A percentile compares a stretch with the other conserved stretches of the same genome.
These are phyloP conservation scores for Melanostigma gelatinosum DNA, from an alignment of 2,113 vertebrate species.

Conservation along the genomic window DNA sequence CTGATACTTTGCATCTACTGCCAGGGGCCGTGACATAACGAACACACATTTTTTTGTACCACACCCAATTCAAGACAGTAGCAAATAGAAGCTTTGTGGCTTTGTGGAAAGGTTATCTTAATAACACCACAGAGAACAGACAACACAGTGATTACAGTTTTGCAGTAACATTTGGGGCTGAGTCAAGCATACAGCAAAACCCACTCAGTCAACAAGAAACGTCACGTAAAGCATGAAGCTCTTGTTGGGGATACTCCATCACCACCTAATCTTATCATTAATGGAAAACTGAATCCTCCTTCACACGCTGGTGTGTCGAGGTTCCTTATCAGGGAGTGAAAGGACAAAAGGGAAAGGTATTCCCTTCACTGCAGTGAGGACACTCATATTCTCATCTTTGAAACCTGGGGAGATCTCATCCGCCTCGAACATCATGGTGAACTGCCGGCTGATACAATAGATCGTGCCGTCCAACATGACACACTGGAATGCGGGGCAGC, in stretches of 20 bases:
- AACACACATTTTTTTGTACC: conserved; percentile 53
- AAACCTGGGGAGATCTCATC: conserved; percentile 90
- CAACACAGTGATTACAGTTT: conserved; percentile 22
- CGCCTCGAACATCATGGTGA: conserved; percentile 86
- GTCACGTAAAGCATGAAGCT: conserved; percentile 26
- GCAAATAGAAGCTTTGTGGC: conserved; percentile 3
- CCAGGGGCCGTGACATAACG: conserved; percentile 42
- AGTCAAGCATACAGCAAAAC: conserved; percentile 5
- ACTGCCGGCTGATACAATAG: conserved; percentile 86
- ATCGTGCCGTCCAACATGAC: conserved; percentile 78
- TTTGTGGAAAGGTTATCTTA: conserved; percentile 14
- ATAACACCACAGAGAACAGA: conserved; percentile 26
- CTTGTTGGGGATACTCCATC: conserved; percentile 45
- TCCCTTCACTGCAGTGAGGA: conserved; percentile 84
- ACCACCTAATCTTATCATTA: conserved; percentile 53
- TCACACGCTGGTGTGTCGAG: conserved; percentile 83
- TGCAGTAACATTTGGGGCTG: conserved; percentile 19
- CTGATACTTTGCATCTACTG: conserved; percentile 69
- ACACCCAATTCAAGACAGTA: not conserved
- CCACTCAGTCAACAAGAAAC: conserved; percentile 40
- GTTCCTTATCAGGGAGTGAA: conserved; percentile 77
- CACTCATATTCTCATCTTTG: conserved; percentile 78
- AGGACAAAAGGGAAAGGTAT: conserved; percentile 86
- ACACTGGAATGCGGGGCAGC: conserved; percentile 85
- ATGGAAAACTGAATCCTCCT: conserved; percentile 55